phyloP scores from a whole-genome alignment of 2,797 vertebrate species.

The Tangara arthus region DNA sequence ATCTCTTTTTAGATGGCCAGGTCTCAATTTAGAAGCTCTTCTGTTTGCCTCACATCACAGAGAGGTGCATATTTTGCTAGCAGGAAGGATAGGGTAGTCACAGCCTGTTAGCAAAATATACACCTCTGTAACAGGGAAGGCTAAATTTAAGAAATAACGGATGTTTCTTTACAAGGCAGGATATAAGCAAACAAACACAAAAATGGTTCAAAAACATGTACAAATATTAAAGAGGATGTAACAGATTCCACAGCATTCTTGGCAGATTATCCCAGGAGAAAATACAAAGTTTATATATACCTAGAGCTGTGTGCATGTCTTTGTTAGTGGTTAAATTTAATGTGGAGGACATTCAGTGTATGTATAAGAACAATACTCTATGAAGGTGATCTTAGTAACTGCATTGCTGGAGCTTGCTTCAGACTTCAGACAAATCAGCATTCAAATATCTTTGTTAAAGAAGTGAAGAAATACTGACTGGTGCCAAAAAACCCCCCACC shows the following conservation, averaged over 20 bases:
- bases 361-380: background rate
- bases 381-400: background rate
- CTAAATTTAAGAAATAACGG: slow-evolving; percentile 48
- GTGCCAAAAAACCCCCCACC: rapidly evolving
- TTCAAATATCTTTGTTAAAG: background rate
- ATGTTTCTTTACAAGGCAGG: slow-evolving; percentile 44
- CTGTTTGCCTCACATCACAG: background rate
- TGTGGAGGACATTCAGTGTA: background rate
- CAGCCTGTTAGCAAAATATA: slow-evolving; percentile 50
- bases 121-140: background rate
- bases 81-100: slow-evolving; percentile 51
- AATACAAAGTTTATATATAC: background rate
- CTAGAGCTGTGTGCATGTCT: background rate
- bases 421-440: background rate
- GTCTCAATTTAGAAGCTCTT: background rate
- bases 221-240: slow-evolving; percentile 43
- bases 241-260: slow-evolving; percentile 1
- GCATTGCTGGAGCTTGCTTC: background rate
- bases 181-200: slow-evolving; percentile 55
- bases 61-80: background rate
- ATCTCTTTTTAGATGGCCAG: background rate
- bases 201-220: slow-evolving; percentile 16
- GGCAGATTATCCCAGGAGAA: slow-evolving; percentile 19
- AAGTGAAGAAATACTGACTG: background rate
- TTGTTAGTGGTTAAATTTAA: background rate